These are phyloP conservation scores for Rhineura floridana DNA, from an alignment of 2,113 vertebrate genomes.

Conservation along the genomic window DNA sequence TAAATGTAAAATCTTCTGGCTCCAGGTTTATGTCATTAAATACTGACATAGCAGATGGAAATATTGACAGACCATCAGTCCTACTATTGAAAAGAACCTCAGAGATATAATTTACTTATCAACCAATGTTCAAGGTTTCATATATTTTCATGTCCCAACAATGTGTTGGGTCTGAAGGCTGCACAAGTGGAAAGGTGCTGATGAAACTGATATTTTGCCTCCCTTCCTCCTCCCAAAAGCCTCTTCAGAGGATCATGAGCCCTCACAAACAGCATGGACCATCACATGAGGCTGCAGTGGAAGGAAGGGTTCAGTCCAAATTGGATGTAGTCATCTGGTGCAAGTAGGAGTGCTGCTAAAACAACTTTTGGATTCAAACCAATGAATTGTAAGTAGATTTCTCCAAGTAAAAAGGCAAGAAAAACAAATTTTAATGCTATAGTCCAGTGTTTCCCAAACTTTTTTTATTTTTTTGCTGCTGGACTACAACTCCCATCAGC, in stretches of 20 bases:
- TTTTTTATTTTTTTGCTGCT: no score
- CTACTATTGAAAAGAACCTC: neutral
- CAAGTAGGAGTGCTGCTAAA: neutral
- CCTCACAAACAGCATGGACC: neutral
- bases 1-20: neutral
- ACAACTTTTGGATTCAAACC: neutral
- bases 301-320: neutral
- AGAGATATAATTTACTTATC: neutral
- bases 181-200: neutral
- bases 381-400: neutral
- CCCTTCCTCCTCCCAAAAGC: neutral
- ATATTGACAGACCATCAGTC: neutral
- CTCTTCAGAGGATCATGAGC: neutral
- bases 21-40: neutral
- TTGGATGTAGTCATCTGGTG: neutral
- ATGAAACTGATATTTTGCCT: neutral
- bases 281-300: neutral
- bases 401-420: neutral
- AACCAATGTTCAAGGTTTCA: neutral
- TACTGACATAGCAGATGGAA: neutral
- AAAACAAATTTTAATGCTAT: neutral
- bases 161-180: neutral
- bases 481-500: no score
- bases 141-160: neutral
- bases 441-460: no score